A percentile compares a stretch with the other conserved stretches of the same genome.
Evolutionary conservation across 2,888 invertebrate species (phyloP).

Genomic region (Zygogramma bicolorata): DNA sequence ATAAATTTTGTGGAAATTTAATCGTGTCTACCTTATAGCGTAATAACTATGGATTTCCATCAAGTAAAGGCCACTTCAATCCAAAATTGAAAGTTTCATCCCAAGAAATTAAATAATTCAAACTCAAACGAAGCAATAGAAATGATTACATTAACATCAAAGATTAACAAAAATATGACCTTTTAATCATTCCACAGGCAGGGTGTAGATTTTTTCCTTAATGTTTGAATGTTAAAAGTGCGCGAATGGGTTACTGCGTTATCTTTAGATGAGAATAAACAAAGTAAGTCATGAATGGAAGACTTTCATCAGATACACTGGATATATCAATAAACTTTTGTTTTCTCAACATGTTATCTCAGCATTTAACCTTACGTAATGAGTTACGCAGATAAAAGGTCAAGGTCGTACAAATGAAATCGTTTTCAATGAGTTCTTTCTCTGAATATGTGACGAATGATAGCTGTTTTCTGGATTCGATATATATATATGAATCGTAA

Average conservation of each 20-base stretch:
- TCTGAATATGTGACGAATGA: background rate
- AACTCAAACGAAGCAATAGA: too few species aligned
- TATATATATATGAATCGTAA: background rate
- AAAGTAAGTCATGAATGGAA: background rate
- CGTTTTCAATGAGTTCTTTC: background rate
- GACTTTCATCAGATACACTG: background rate
- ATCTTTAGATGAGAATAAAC: background rate
- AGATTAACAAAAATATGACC: too few species aligned
- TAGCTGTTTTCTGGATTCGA: background rate
- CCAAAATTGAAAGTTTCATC: too few species aligned
- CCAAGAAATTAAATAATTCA: too few species aligned
- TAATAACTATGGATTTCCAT: too few species aligned
- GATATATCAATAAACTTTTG: background rate
- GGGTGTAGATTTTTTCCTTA: too few species aligned
- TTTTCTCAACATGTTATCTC: background rate
- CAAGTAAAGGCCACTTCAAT: too few species aligned
- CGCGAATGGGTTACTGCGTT: background rate
- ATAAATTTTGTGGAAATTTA: too few species aligned
- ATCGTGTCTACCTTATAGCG: too few species aligned
- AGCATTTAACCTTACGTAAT: background rate
- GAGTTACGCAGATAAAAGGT: background rate
- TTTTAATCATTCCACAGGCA: too few species aligned
- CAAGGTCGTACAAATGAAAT: background rate
- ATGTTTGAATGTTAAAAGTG: background rate
- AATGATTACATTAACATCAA: too few species aligned